Conservation (phyloP, 2,113 vertebrate genomes). For the Dasypus novemcinctus region DNA sequence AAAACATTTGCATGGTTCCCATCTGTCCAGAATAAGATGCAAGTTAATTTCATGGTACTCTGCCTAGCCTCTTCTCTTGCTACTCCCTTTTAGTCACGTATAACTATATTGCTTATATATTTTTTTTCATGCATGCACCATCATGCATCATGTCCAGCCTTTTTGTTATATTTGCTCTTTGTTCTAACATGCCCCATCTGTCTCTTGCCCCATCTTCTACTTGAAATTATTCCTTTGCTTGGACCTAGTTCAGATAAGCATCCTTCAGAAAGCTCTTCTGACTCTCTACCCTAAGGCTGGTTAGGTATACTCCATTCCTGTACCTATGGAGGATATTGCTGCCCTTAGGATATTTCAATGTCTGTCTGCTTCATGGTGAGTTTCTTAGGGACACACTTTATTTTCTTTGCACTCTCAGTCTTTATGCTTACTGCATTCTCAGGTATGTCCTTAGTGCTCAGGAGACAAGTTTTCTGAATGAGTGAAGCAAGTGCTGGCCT, state of each 20-base stretch:
- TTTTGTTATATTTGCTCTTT: background rate
- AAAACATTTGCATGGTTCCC: background rate
- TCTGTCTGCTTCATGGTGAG: background rate
- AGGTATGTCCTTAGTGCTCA: no score
- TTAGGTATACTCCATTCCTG: background rate
- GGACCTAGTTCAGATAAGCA: background rate
- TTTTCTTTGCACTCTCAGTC: background rate
- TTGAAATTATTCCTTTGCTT: background rate
- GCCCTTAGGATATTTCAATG: background rate
- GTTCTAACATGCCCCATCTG: background rate
- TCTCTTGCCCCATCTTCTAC: background rate
- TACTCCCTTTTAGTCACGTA: background rate
- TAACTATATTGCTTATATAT: background rate
- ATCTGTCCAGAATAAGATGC: background rate
- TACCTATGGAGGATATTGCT: fast-evolving
- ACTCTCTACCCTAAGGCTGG: fast-evolving
- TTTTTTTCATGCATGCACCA: no score
- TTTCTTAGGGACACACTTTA: background rate
- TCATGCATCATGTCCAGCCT: background rate
- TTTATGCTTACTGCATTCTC: background rate
- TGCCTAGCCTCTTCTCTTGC: background rate
- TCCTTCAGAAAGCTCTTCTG: background rate
- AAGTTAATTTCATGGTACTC: background rate
- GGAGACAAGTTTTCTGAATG: background rate
- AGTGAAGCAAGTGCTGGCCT: background rate